phyloP scores from a whole-genome alignment of 2,888 invertebrate species.

The Brachyptera putata region DNA sequence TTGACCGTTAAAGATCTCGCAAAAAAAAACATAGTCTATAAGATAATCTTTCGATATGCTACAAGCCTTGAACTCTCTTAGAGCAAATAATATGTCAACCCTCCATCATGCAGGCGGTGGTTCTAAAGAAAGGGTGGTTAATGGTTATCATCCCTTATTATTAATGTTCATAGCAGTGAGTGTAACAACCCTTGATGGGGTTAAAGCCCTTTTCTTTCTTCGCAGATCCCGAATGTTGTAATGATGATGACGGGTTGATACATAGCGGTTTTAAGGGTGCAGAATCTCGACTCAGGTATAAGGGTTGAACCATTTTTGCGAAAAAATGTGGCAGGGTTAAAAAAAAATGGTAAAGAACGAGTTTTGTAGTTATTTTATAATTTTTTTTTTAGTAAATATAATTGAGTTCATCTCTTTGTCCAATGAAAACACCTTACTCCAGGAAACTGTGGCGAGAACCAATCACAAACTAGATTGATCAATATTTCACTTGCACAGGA shows the following conservation, averaged over 20 bases:
- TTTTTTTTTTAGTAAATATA: slow-evolving; percentile 2
- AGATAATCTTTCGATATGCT: neutral
- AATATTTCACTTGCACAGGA: no score
- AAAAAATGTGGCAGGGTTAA: slow-evolving; percentile 5
- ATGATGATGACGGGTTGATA: slow-evolving; percentile 21
- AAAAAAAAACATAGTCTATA: neutral
- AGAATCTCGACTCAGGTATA: slow-evolving; percentile 19
- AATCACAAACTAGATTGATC: no score
- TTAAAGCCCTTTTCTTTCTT: slow-evolving; percentile 24
- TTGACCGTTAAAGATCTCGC: slow-evolving; percentile 1
- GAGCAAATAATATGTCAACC: slow-evolving; percentile 19
- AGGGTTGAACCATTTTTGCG: slow-evolving; percentile 19
- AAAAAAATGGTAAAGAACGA: slow-evolving; percentile 9
- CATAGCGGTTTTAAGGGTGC: slow-evolving; percentile 10
- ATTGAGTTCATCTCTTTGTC: slow-evolving; percentile 3
- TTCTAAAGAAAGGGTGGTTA: slow-evolving; percentile 22
- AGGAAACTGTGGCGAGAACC: no score
- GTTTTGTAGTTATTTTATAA: neutral
- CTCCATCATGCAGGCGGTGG: slow-evolving; percentile 8
- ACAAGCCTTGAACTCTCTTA: slow-evolving; percentile 9
- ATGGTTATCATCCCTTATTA: slow-evolving; percentile 20
- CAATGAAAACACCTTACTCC: no score
- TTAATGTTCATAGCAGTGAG: slow-evolving; percentile 9
- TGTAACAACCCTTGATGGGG: slow-evolving; percentile 23
- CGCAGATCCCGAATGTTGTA: slow-evolving; percentile 9